phyloP scores from a whole-genome alignment of 2,888 invertebrate species.

The Mimumesa dahlbomi region DNA sequence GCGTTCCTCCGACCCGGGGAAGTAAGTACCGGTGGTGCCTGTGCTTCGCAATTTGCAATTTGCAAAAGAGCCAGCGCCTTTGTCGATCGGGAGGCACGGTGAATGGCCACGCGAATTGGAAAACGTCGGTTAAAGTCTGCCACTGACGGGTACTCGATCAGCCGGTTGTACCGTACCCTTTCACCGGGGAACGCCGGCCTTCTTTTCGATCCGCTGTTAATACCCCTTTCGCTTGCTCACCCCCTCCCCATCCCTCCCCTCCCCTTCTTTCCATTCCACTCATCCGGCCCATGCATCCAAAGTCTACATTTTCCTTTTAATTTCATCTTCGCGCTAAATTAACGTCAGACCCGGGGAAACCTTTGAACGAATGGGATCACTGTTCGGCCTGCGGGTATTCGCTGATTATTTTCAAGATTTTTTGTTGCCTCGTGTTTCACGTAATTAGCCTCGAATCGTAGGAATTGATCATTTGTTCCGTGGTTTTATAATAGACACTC shows the following conservation, averaged over 20 bases:
- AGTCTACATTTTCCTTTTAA: neutral
- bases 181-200: constrained; percentile 29
- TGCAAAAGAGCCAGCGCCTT: constrained; percentile 57
- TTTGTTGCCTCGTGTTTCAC: no score
- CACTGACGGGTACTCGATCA: constrained; percentile 60
- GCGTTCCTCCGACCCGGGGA: constrained; percentile 13
- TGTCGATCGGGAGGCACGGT: constrained; percentile 40
- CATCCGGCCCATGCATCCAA: neutral
- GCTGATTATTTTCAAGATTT: no score
- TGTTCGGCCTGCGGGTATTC: no score
- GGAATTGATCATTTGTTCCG: no score
- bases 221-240: neutral
- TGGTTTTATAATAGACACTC: no score
- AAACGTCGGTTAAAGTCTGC: constrained; percentile 56
- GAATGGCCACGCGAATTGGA: constrained; percentile 56
- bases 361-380: no score
- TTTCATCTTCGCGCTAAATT: neutral
- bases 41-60: constrained; percentile 47
- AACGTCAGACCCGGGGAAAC: neutral
- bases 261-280: constrained; percentile 12
- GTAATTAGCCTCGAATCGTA: no score
- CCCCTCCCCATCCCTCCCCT: neutral
- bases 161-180: constrained; percentile 42
- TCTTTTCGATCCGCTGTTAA: constrained; percentile 12
- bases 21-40: constrained; percentile 1